Evolutionary conservation across 2,888 invertebrate genomes (phyloP), one percentile per base, ranked within the genome.

Genomic region (Trichogramma evanescens): DNA sequence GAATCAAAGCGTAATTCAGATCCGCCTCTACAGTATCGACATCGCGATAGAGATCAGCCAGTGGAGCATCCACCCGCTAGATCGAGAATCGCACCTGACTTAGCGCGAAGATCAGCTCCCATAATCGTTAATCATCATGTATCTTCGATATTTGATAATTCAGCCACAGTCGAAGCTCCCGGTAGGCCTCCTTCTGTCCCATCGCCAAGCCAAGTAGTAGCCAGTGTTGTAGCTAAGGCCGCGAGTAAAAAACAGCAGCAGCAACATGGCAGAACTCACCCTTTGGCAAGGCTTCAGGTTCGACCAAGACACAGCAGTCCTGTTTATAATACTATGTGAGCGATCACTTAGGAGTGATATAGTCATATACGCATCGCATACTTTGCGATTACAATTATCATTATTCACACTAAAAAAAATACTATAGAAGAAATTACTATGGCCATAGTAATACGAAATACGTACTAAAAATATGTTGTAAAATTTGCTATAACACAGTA

Each of bases 191-290:
- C 76, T 9, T 58, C 59, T 10, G 75, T 75, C 3, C 82, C 83
- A 66, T 82, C 82, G 67, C 79, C 83, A 58, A 82, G 83, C 66
- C 82, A 84, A 68, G 83, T 87, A 61, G 84, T 86, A 58, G 83
- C 86, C 63, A 86, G 86, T 73, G 86, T 87, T 70, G 85, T 87
- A 71, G 85, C 86, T 69, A 86, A 86, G 77, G 86, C 86, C 72
- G 85, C 87, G 74, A 87, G 84, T 70, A 89, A 89, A 79, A 87
- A 89, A 79, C 89, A 91, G 79, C 92, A 88, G 72, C 93, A 93
- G 79, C 93, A 88, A 78, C 93, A 92, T 78, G 94, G 94, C 71
- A 92, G 91, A 80, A 93, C 90, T 73, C 94, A 95, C 83, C 94
- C 95, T 68, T 83, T 95, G 74, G 88, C 93, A 72, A 89, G 89